These are phyloP conservation scores for Scelioninae gen. 2 DNA, from an alignment of 2,888 invertebrate species.

Conservation along the genomic window DNA sequence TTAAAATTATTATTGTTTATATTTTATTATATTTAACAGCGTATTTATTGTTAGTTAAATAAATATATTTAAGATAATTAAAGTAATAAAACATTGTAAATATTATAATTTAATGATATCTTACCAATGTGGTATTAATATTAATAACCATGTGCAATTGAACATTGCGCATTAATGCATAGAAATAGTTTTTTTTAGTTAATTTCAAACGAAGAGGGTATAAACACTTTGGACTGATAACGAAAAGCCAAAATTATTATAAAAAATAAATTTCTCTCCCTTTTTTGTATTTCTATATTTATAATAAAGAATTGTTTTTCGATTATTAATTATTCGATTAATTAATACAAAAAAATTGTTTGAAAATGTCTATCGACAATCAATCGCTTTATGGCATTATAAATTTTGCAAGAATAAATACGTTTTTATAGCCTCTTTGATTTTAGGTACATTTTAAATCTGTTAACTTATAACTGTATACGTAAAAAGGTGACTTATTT, in stretches of 20 bases:
- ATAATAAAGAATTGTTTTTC: too few species aligned
- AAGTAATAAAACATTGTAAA: slow-evolving; percentile 9
- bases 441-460: not conserved
- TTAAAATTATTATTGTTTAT: slow-evolving; percentile 13
- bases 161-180: not conserved
- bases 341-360: too few species aligned
- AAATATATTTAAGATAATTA: slow-evolving; percentile 2
- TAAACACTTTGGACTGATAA: too few species aligned
- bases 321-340: too few species aligned
- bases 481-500: slow-evolving; percentile 9
- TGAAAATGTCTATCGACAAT: too few species aligned
- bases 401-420: not conserved
- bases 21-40: not conserved
- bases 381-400: too few species aligned
- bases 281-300: too few species aligned
- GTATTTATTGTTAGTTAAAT: not conserved
- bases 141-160: slow-evolving; percentile 2
- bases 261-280: too few species aligned
- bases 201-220: too few species aligned
- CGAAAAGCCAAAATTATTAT: too few species aligned
- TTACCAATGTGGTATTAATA: slow-evolving; percentile 63
- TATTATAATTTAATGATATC: slow-evolving; percentile 59
- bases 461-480: not conserved
- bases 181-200: too few species aligned
- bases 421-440: not conserved